A percentile compares a stretch with the other conserved stretches of the same genome.
phyloP scores from a whole-genome alignment of 2,113 vertebrate species.

The Dermatemys mawii region DNA sequence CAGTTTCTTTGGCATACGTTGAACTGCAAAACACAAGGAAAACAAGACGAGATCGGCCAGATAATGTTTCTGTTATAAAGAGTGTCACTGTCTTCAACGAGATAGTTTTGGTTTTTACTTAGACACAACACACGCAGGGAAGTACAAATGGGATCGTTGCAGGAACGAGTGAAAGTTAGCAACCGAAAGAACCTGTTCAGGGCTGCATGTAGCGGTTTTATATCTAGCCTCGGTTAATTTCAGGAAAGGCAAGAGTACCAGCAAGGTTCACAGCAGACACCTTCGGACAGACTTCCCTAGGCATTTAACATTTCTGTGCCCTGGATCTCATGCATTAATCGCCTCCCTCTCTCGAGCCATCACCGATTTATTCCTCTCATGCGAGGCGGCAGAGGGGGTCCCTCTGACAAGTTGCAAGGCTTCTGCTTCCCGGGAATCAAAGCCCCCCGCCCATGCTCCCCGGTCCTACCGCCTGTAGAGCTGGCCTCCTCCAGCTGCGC shows the following conservation, averaged over 20 bases:
- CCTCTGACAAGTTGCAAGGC: not conserved
- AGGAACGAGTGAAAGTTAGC: not conserved
- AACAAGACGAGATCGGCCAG: not conserved
- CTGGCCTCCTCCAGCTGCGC: slow-evolving; percentile 85
- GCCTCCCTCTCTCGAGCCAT: not conserved
- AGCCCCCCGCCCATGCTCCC: not conserved
- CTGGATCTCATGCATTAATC: not conserved
- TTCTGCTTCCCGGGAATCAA: not conserved
- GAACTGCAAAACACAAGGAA: not conserved
- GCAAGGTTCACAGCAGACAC: slow-evolving; percentile 45
- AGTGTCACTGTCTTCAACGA: not conserved
- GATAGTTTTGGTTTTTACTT: not conserved
- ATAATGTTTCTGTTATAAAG: not conserved
- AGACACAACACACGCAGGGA: not conserved
- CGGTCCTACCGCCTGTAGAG: slow-evolving; percentile 89
- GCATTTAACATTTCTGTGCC: not conserved
- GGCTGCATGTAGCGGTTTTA: not conserved
- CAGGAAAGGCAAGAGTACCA: slow-evolving; percentile 82
- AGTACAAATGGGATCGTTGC: not conserved
- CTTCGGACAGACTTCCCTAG: not conserved
- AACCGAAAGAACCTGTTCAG: not conserved
- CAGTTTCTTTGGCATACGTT: not conserved
- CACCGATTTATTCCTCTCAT: not conserved
- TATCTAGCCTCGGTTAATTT: slow-evolving; percentile 33
- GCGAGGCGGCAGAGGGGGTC: slow-evolving; percentile 13